phyloP scores from a whole-genome alignment of 2,113 vertebrate species.

The Psilopsiagon aurifrons region DNA sequence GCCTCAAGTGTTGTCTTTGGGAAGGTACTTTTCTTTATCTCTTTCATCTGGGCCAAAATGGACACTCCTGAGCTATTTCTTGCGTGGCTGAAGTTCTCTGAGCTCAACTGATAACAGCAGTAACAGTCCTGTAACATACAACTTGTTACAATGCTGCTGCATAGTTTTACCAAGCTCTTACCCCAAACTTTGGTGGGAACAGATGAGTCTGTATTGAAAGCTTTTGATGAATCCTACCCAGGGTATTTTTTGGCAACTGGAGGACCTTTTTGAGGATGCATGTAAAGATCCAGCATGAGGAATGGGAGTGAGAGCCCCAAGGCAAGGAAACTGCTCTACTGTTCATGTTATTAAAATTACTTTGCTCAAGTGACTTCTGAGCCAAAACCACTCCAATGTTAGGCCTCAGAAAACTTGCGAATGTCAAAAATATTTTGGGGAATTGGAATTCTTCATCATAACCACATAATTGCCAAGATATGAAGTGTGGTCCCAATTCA shows the following conservation, averaged over 20 bases:
- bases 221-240: not conserved
- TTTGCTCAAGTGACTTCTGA: not conserved
- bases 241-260: not conserved
- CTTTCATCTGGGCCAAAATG: not conserved
- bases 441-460: not conserved
- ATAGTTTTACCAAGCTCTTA: not conserved
- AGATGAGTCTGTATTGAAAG: not conserved
- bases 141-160: not conserved
- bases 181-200: not conserved
- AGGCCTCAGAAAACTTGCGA: not conserved
- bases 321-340: not conserved
- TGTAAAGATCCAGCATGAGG: not conserved
- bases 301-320: not conserved
- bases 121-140: not conserved
- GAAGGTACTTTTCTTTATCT: not conserved
- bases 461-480: not conserved
- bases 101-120: not conserved
- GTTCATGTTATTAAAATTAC: not conserved
- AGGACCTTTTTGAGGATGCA: not conserved
- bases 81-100: not conserved
- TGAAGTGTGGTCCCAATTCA: not conserved
- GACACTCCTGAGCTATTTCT: not conserved
- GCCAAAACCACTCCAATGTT: not conserved
- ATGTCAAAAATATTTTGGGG: not conserved
- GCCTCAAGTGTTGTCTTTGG: not conserved